A percentile compares a stretch with the other conserved stretches of the same genome.
phyloP scores from a whole-genome alignment of 2,797 vertebrate species.

The Malurus splendens region DNA sequence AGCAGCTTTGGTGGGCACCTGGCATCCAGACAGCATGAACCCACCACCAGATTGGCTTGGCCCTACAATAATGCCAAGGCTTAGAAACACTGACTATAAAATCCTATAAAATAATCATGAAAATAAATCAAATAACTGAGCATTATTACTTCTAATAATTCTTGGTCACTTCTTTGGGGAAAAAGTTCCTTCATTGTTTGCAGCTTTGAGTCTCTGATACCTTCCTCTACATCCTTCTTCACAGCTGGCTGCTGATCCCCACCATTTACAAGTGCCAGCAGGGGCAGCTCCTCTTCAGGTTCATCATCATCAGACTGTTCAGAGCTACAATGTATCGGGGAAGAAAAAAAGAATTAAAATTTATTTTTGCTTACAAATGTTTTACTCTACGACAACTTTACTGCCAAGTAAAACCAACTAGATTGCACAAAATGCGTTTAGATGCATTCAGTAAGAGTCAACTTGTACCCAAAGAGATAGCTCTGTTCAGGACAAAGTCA shows the following conservation, averaged over 20 bases:
- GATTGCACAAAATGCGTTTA: neutral
- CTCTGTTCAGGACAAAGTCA: neutral
- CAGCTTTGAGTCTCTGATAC: slow-evolving; percentile 55
- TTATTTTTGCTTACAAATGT: neutral
- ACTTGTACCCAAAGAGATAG: neutral
- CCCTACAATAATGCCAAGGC: neutral
- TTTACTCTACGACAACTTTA: neutral
- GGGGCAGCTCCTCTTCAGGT: slow-evolving; percentile 34
- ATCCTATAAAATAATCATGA: neutral
- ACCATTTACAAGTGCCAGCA: neutral
- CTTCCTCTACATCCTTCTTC: slow-evolving; percentile 37
- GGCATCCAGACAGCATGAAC: neutral
- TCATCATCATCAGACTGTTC: slow-evolving; percentile 67
- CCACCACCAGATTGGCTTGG: neutral
- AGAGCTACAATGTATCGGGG: slow-evolving; percentile 14
- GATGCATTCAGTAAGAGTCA: neutral
- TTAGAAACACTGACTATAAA: neutral
- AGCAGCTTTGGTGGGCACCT: neutral
- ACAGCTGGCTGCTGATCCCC: neutral
- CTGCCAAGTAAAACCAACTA: neutral
- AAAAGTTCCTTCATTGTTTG: slow-evolving; percentile 79
- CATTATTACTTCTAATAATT: slow-evolving; percentile 77
- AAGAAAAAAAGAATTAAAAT: neutral
- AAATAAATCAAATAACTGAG: neutral
- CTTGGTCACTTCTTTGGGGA: slow-evolving; percentile 74